phyloP scores from a whole-genome alignment of 2,888 invertebrate genomes.

The Trisateles emortualis region DNA sequence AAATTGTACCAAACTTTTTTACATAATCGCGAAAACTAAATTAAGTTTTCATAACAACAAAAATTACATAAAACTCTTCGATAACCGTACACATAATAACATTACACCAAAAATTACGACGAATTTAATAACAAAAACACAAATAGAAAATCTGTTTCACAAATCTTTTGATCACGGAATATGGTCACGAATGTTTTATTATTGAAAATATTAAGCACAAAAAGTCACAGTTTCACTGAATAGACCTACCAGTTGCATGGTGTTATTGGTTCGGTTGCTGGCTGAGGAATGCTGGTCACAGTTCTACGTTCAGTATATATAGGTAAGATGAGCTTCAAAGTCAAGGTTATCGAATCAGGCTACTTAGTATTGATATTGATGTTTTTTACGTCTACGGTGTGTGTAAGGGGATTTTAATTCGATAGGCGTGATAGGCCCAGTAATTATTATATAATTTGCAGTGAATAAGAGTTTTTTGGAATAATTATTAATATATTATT shows the following conservation, averaged over 20 bases:
- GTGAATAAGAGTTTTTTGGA: neutral
- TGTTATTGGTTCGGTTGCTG: slow-evolving; percentile 64
- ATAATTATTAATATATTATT: neutral
- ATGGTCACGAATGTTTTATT: slow-evolving; percentile 20
- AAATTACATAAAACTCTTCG: no score
- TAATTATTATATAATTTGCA: slow-evolving; percentile 4
- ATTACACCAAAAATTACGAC: neutral
- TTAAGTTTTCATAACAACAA: no score
- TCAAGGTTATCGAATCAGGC: slow-evolving; percentile 61
- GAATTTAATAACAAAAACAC: slow-evolving; percentile 9
- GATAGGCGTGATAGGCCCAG: slow-evolving; percentile 17
- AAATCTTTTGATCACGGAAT: slow-evolving; percentile 11
- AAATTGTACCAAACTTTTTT: no score
- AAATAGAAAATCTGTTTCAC: slow-evolving; percentile 15
- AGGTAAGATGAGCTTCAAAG: slow-evolving; percentile 64
- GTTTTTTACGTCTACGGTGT: neutral
- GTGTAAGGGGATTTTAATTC: slow-evolving; percentile 50
- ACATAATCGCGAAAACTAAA: no score
- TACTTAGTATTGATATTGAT: slow-evolving; percentile 1
- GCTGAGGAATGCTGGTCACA: slow-evolving; percentile 67
- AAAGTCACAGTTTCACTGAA: slow-evolving; percentile 4
- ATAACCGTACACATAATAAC: neutral
- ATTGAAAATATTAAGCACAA: neutral
- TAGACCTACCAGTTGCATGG: slow-evolving; percentile 79
- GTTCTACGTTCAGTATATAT: slow-evolving; percentile 67